Evolutionary conservation across 1,140 invertebrate species (phyloP).

Genomic region (Zophobas morio): DNA sequence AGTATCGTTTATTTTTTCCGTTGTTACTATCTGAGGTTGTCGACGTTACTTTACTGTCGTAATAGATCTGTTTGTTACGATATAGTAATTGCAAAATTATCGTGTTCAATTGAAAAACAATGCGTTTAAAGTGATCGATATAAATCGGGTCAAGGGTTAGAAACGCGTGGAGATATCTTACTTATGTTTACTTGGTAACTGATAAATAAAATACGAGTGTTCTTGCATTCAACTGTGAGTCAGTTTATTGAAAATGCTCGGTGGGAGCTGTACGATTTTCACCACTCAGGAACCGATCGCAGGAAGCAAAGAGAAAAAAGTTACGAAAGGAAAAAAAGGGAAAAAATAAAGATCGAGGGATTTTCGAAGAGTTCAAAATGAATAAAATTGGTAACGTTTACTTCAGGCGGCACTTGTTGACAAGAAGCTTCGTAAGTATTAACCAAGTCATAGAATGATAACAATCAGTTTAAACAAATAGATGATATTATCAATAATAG

Average conservation of each 20-base stretch:
- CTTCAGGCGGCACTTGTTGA: conserved; percentile 7
- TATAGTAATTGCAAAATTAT: conserved; percentile 22
- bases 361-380: conserved; percentile 10
- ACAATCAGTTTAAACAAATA: no score
- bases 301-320: conserved; percentile 18
- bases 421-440: conserved; percentile 24
- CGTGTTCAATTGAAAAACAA: conserved; percentile 22
- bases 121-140: conserved; percentile 34
- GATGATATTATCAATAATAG: no score
- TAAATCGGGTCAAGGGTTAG: conserved; percentile 50
- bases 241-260: conserved; percentile 44
- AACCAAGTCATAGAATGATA: neutral
- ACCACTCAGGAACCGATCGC: conserved; percentile 12
- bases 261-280: conserved; percentile 11
- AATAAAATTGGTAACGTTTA: neutral
- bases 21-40: conserved; percentile 34
- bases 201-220: conserved; percentile 6
- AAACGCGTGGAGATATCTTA: conserved; percentile 29
- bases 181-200: conserved; percentile 18
- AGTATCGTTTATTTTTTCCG: conserved; percentile 10
- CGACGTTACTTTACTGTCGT: conserved; percentile 22
- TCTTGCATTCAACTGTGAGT: conserved; percentile 4
- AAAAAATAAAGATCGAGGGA: neutral
- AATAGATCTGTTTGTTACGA: conserved; percentile 22
- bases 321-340: neutral